Base-by-base conservation (phyloP, 2,888 invertebrate species). In the Meghimatium bilineatum region DNA sequence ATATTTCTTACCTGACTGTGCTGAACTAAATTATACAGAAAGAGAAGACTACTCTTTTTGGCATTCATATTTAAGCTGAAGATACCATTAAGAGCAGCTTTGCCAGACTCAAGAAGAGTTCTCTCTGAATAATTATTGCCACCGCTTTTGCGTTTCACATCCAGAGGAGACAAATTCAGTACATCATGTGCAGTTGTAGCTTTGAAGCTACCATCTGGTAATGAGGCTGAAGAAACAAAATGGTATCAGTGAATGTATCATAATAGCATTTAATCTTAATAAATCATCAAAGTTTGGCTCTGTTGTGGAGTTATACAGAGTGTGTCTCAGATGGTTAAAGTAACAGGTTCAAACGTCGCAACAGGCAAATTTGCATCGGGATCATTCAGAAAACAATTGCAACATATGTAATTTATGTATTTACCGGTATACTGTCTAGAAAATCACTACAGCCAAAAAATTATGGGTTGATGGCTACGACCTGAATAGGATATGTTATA, bases 21-120 rank as follows among this genome's bases (percentile, higher is more conserved):
- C n/a, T 87, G 87, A 12, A 91, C 90, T n/a, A 90, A 77, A 78
- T 91, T 90, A 80, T 89, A 88, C 44, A 91, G 85, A 34, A 91
- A 82, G 17, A 89, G 85, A 12, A 90, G 86, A 86, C 85, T 85
- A 34, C 85, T 86, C 80, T 89, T 87, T 72, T 87, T 89, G 26
- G 88, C 79, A 60, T 83, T 79, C 52, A 75, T 80, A 36, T 87
- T 85, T 49, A 85, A 86, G 72, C 86, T 87, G 85, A 91, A 90
- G 36, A 91, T 87, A 12, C 88, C 89, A 71, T 84, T 85, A 17
- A 91, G 49, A 36, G 90, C 44, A 20, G 83, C 82, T n/a, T 85
- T 80, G 6, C 89, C 89, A 32, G 87, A 83, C 14, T 85, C 87
- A 49, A 84, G 81, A 67, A 89, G 67, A 26, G 89, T 80, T 34